Conservation (phyloP, 2,113 vertebrate genomes). For the Sorex fumeus region DNA sequence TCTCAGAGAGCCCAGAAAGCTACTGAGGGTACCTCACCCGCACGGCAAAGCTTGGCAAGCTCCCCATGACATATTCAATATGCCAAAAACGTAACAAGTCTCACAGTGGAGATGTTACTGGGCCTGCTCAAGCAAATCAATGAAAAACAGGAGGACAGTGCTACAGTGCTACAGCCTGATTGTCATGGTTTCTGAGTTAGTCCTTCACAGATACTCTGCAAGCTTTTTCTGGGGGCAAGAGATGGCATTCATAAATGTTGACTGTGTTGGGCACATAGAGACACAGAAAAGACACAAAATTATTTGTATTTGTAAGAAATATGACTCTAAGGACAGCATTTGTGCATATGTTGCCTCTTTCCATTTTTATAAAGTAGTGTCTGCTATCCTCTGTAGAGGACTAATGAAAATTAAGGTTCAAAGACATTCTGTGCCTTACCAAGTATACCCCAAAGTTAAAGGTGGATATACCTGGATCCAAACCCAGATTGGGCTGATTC, state of each 20-base stretch:
- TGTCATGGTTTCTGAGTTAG: not conserved
- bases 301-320: not conserved
- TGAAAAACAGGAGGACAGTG: too few species aligned
- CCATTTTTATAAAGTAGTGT: not conserved
- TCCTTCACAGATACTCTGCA: conserved; percentile 11
- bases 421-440: not conserved
- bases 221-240: not conserved
- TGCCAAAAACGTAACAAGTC: too few species aligned
- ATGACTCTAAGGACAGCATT: not conserved
- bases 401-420: not conserved
- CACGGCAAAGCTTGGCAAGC: too few species aligned
- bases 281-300: conserved; percentile 28
- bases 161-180: too few species aligned
- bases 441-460: too few species aligned
- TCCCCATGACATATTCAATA: too few species aligned
- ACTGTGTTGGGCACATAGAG: not conserved
- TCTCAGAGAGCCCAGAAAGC: too few species aligned
- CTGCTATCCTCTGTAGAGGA: not conserved
- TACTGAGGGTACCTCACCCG: too few species aligned
- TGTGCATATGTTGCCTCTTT: not conserved
- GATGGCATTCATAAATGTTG: not conserved
- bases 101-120: too few species aligned
- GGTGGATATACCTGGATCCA: not conserved
- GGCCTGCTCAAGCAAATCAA: too few species aligned
- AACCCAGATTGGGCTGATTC: not conserved